Conservation (phyloP, 2,888 invertebrate genomes). For the Microplitis manilae region DNA sequence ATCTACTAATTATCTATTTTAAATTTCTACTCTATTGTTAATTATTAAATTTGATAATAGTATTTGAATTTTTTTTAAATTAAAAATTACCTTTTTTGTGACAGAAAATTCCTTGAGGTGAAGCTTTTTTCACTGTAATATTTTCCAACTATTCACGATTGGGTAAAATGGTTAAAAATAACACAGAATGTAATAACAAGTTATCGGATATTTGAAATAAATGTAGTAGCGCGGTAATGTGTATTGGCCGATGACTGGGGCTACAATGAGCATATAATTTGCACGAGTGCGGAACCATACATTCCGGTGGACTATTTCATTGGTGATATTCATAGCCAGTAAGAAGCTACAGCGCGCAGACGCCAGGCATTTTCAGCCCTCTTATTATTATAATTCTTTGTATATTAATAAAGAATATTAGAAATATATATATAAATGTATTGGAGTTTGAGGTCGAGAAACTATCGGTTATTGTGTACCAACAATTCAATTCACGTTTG, state of each 20-base stretch:
- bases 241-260: slow-evolving; percentile 56
- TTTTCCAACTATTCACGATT: too few relatives aligned
- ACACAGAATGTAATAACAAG: background rate
- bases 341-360: slow-evolving; percentile 46
- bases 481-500: slow-evolving; percentile 9
- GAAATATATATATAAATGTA: background rate
- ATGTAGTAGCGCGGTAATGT: slow-evolving; percentile 30
- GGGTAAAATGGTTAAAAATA: too few relatives aligned
- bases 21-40: too few relatives aligned
- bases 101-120: too few relatives aligned
- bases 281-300: slow-evolving; percentile 45
- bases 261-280: slow-evolving; percentile 60
- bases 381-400: background rate
- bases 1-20: too few relatives aligned
- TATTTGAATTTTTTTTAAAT: too few relatives aligned
- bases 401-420: slow-evolving; percentile 3
- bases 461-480: background rate
- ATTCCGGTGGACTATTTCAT: slow-evolving; percentile 33
- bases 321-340: slow-evolving; percentile 11
- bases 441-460: background rate
- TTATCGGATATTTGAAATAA: slow-evolving; percentile 13
- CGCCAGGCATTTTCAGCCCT: slow-evolving; percentile 40
- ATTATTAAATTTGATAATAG: too few relatives aligned
- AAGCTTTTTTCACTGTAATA: too few relatives aligned
- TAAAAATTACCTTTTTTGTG: too few relatives aligned